These are phyloP conservation scores for Euphydryas editha DNA, from an alignment of 2,888 invertebrate genomes.

Conservation along the genomic window DNA sequence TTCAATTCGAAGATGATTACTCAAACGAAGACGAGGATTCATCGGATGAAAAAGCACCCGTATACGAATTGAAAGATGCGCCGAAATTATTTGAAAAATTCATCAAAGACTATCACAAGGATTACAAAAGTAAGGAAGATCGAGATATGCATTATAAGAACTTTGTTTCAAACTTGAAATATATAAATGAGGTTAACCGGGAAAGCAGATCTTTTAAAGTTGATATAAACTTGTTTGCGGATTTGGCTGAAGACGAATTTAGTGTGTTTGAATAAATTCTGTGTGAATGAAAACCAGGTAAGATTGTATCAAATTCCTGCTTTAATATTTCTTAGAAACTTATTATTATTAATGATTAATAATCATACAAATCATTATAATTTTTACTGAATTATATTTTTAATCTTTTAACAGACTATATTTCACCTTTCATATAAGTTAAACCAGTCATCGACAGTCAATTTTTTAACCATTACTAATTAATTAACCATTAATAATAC, in stretches of 20 bases:
- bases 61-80: constrained; percentile 61
- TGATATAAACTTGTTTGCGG: constrained; percentile 65
- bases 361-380: no score
- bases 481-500: no score
- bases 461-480: no score
- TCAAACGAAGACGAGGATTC: constrained; percentile 34
- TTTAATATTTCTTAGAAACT: background rate
- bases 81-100: constrained; percentile 57
- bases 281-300: constrained; percentile 10
- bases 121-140: constrained; percentile 56
- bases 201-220: constrained; percentile 43
- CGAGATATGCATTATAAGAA: constrained; percentile 52
- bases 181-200: constrained; percentile 61
- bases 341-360: no score
- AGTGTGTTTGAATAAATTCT: constrained; percentile 23
- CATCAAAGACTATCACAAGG: constrained; percentile 54
- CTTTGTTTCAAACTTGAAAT: constrained; percentile 59
- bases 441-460: no score
- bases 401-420: no score
- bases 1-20: constrained; percentile 34
- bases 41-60: constrained; percentile 45
- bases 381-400: no score
- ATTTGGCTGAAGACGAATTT: constrained; percentile 52
- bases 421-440: no score
- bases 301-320: background rate